A percentile compares a stretch with the other conserved stretches of the same genome.
These are phyloP conservation scores for Tetraneura akinire DNA, from an alignment of 1,140 invertebrate genomes.

Conservation along the genomic window DNA sequence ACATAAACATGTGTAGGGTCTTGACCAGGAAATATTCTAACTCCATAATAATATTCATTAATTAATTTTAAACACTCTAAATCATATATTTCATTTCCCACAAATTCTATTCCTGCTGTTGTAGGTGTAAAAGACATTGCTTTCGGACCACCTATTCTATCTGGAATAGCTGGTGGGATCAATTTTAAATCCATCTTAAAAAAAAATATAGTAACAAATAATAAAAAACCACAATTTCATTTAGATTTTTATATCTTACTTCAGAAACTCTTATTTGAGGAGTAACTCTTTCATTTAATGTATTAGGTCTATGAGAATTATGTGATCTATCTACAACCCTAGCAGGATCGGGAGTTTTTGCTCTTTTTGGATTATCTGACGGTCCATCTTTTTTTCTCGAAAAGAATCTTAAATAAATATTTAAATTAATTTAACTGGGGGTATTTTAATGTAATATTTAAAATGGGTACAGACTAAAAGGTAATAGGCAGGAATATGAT, in stretches of 20 bases:
- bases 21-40: slow-evolving; percentile 92
- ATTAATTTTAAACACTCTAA: slow-evolving; percentile 86
- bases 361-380: slow-evolving; percentile 67
- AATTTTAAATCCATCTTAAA: slow-evolving; percentile 59
- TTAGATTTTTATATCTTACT: slow-evolving; percentile 54
- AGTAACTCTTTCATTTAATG: slow-evolving; percentile 44
- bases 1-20: slow-evolving; percentile 96
- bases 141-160: slow-evolving; percentile 68
- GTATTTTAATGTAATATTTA: neutral
- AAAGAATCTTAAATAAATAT: slow-evolving; percentile 68
- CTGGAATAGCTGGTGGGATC: slow-evolving; percentile 68
- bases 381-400: slow-evolving; percentile 72
- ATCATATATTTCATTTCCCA: slow-evolving; percentile 83
- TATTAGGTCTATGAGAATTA: slow-evolving; percentile 37
- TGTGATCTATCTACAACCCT: slow-evolving; percentile 51
- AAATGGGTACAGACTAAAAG: too few relatives aligned
- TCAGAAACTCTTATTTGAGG: slow-evolving; percentile 60
- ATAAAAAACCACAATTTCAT: neutral
- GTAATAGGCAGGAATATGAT: too few relatives aligned
- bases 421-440: neutral
- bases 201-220: too few relatives aligned
- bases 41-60: slow-evolving; percentile 97
- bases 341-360: slow-evolving; percentile 71
- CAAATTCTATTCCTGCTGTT: slow-evolving; percentile 70
- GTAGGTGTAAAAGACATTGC: slow-evolving; percentile 69